phyloP scores from a whole-genome alignment of 2,888 invertebrate species.

The Yponomeuta sedellus region DNA sequence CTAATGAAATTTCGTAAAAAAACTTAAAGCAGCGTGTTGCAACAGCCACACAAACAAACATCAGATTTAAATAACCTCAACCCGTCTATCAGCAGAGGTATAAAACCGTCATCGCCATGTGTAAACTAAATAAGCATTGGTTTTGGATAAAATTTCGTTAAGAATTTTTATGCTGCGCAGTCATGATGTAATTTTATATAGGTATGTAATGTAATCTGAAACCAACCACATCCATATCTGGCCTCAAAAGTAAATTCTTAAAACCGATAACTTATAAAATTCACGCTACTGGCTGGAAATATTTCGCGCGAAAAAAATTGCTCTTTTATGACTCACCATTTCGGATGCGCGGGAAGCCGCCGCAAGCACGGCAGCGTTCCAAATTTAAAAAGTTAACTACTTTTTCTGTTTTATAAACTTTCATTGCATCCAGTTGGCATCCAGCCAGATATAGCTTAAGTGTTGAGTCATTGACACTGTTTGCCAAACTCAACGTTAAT shows the following conservation, averaged over 20 bases:
- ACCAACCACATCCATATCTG: neutral
- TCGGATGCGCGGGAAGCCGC: neutral
- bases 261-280: neutral
- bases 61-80: too few relatives aligned
- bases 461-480: neutral
- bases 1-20: too few relatives aligned
- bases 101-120: too few relatives aligned
- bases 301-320: neutral
- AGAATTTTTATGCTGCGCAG: neutral
- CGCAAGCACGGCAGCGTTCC: neutral
- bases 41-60: too few relatives aligned
- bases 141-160: neutral
- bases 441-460: neutral
- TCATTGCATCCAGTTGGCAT: neutral
- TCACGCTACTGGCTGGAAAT: neutral
- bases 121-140: too few relatives aligned
- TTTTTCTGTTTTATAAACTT: neutral
- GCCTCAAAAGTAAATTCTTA: neutral
- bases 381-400: neutral
- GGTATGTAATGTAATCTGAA: neutral
- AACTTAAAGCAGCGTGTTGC: too few relatives aligned
- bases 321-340: neutral
- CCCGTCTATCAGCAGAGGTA: too few relatives aligned
- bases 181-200: neutral
- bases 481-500: neutral